These are phyloP conservation scores for Odiellus spinosus DNA, from an alignment of 2,888 invertebrate species.

Conservation along the genomic window DNA sequence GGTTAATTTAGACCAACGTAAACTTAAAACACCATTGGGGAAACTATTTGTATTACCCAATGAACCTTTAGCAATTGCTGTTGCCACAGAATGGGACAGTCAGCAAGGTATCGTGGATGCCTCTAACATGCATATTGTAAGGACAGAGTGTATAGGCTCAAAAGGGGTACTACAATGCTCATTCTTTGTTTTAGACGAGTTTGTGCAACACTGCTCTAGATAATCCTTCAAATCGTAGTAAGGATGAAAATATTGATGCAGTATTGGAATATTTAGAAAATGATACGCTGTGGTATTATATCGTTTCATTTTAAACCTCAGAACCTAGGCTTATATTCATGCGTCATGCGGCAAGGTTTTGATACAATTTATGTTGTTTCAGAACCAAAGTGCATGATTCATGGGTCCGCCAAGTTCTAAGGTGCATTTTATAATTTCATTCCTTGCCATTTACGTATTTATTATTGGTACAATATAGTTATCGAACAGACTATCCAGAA, in stretches of 20 bases:
- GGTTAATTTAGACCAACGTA: conserved; percentile 69
- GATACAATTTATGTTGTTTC: neutral
- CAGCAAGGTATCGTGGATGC: conserved; percentile 60
- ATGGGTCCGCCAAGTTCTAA: neutral
- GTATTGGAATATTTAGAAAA: conserved; percentile 63
- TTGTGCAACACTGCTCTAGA: conserved; percentile 80
- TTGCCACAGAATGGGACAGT: conserved; percentile 86
- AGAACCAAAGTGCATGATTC: neutral
- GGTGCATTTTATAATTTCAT: neutral
- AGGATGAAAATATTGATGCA: conserved; percentile 56
- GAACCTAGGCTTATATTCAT: neutral
- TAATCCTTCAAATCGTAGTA: conserved; percentile 67
- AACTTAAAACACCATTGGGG: conserved; percentile 78
- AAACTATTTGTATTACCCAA: conserved; percentile 55
- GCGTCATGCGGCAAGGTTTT: neutral
- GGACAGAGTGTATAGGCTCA: too few species aligned
- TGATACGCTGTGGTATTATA: conserved; percentile 44
- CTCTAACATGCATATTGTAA: conserved; percentile 76
- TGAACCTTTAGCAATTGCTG: conserved; percentile 76
- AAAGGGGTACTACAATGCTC: too few species aligned
- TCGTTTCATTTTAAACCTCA: neutral
- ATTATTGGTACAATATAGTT: conserved; percentile 21
- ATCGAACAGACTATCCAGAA: conserved; percentile 43
- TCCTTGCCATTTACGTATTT: neutral
- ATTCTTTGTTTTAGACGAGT: conserved; percentile 41